Evolutionary conservation across 2,888 invertebrate genomes (phyloP).

Genomic region (Idaea dimidiata): DNA sequence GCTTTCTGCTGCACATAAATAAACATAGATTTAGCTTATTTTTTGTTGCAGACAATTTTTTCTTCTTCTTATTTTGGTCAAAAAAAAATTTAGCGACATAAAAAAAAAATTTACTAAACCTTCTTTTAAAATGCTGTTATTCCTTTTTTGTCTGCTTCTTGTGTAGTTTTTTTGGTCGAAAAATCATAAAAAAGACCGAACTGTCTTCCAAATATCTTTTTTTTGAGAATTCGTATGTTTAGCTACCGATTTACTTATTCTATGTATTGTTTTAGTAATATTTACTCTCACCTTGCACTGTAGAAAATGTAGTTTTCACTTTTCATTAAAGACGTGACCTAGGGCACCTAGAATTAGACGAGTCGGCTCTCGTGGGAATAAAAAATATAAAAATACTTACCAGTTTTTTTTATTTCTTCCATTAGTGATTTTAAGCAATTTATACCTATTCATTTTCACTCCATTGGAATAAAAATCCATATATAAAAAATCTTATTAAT

Average conservation of each 20-base stretch:
- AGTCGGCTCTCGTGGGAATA: slow-evolving; percentile 51
- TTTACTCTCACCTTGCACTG: neutral
- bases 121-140: no score
- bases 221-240: neutral
- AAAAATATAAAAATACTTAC: slow-evolving; percentile 40
- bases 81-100: neutral
- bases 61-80: neutral
- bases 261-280: neutral
- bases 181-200: neutral
- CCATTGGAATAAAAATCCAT: no score
- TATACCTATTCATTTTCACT: no score
- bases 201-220: neutral
- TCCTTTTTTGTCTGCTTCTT: no score
- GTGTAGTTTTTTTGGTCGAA: no score
- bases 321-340: neutral
- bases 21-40: neutral
- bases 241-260: neutral
- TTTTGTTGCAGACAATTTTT: neutral
- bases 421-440: no score
- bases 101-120: no score
- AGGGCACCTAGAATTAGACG: slow-evolving; percentile 32
- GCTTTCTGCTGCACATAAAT: slow-evolving; percentile 64
- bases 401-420: slow-evolving; percentile 25
- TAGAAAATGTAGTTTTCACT: neutral
- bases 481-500: no score